Conservation (phyloP, 2,113 vertebrate genomes). For the Cynoglossus semilaevis region DNA sequence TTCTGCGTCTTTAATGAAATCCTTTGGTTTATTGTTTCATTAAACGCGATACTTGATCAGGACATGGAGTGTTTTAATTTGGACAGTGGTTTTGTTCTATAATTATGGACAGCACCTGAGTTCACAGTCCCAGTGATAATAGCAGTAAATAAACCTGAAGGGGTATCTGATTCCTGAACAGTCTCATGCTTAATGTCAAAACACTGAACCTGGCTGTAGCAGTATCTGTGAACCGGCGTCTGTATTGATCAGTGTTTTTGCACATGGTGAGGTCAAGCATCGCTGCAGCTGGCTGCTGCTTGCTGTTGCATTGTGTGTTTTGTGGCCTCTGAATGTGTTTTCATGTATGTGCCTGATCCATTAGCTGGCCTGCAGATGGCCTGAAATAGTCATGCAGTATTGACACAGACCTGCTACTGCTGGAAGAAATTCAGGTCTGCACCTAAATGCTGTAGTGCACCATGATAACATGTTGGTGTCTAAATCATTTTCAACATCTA, state of each 20-base stretch:
- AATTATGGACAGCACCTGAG: not conserved
- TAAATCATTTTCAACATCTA: too few species aligned
- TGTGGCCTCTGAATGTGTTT: constrained; percentile 52
- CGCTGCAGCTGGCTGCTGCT: constrained; percentile 27
- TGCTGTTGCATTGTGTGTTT: not conserved
- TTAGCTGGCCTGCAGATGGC: constrained; percentile 59
- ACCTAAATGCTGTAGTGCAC: too few species aligned
- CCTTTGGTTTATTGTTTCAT: too few species aligned
- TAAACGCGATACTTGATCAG: too few species aligned
- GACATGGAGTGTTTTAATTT: constrained; percentile 2
- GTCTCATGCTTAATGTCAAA: constrained; percentile 12
- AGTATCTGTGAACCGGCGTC: constrained; percentile 3
- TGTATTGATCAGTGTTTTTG: constrained; percentile 27
- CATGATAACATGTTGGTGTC: too few species aligned
- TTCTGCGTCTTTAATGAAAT: too few species aligned
- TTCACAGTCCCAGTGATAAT: not conserved
- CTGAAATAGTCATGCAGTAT: constrained; percentile 7
- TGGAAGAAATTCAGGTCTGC: too few species aligned
- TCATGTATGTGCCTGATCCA: constrained; percentile 53
- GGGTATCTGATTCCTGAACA: constrained; percentile 5
- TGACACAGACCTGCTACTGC: too few species aligned
- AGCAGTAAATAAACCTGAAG: constrained; percentile 7
- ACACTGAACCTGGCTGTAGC: constrained; percentile 9
- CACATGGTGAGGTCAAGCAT: not conserved
- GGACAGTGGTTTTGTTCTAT: not conserved